Evolutionary conservation across 2,113 vertebrate genomes (phyloP), one percentile per base, ranked within the genome.

Genomic region (Podarcis muralis): DNA sequence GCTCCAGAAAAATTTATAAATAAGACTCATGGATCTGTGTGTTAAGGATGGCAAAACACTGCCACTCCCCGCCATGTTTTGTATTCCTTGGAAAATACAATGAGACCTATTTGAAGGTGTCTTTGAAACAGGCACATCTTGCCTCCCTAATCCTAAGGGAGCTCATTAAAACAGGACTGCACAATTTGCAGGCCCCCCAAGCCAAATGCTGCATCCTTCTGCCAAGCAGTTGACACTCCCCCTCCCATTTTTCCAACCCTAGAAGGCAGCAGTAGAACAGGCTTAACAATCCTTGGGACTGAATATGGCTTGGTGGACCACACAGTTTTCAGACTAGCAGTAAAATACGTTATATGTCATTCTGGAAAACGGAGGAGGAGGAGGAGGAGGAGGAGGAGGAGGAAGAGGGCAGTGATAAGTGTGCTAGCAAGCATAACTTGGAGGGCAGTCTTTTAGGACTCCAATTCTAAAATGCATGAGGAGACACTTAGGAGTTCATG

Each of bases 81-180:
- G 30, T 68, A 25, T 79, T 79, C 18, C 32, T 86, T 23, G 8
- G 78, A 6, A 30, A 37, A 23, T 27, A 77, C 27, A n/a, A 18
- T 48, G 20, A 69, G 66, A 27, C 53, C 32, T 93, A 90, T 85
- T 81, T 88, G 35, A 66, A 48, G 83, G 40, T 81, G 91, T 90
- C 27, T 94, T 82, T 90, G 86, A 93, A 65, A 25, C 5, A 65
- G 1, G 20, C 9, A 3, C 57, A 65, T 23, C 68, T 57, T 84
- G 22, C 74, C 6, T 25, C 30, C 43, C 12, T n/a, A 66, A 27
- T 66, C 16, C 27, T n/a, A n/a, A 43, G 37, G 59, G 6, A 65
- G 65, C 37, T 85, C 72, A 85, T 76, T 75, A 76, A 75, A 75
- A 35, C 13, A 43, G 27, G 27, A 16, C 32, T 86, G 35, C 25